Base-by-base conservation (phyloP, 2,797 vertebrate genomes). In the Artibeus jamaicensis region DNA sequence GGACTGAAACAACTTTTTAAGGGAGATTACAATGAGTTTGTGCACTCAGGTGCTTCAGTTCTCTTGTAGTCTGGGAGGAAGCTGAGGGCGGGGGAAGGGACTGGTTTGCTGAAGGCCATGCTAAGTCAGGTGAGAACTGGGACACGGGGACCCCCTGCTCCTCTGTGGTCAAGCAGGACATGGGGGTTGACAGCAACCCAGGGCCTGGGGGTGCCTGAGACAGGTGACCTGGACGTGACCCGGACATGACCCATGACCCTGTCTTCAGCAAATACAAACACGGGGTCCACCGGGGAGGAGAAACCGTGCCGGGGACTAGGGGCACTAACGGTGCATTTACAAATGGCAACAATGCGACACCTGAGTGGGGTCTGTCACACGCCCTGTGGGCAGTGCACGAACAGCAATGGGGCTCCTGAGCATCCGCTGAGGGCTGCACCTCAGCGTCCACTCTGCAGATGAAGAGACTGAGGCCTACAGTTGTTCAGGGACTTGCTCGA, bases 331-430 rank as follows among this genome's bases (percentile, higher is more conserved):
- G 37, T 4, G 26, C n/a, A 32, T 2, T 78, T 70, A 44, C n/a
- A 86, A 67, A 0, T 5, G n/a, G 68, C 55, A 44, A 4, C 0
- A 1, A 5, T 0, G 0, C 7, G 6, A 71, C 11, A 34, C 39
- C 32, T 2, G 50, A 57, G 78, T 0, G 44, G 44, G 44, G 44
- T 55, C 21, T 24, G 57, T 44, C 26, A 22, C 6, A 3, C 15
- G 39, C n/a, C 62, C 62, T 9, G 19, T 44, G 16, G 88, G 39
- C 0, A 12, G 3, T 16, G 57, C 42, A 18, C 0, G 3, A 3
- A 57, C 10, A 14, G 42, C 22, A n/a, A 22, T 29, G 22, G 12
- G 21, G 8, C 81, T 46, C 14, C 15, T 14, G 9, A 1, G 21
- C 3, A 21, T 44, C 48, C 7, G 21, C 71, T 34, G 22, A 50